These are phyloP conservation scores for Nebria salina DNA, from an alignment of 2,888 invertebrate species.

Conservation along the genomic window DNA sequence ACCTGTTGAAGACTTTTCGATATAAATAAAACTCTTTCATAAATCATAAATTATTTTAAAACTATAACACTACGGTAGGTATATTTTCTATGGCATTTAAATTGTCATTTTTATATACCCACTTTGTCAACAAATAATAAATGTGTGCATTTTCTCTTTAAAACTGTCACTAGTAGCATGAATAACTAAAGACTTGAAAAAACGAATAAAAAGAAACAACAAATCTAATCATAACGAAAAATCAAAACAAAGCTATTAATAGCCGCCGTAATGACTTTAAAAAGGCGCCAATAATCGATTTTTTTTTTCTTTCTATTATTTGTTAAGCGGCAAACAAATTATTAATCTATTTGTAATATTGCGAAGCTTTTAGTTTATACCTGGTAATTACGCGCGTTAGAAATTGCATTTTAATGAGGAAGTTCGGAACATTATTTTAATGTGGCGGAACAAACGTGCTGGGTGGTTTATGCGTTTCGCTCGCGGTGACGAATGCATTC, in stretches of 20 bases:
- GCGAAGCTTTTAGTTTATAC: conserved; percentile 31
- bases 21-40: not conserved
- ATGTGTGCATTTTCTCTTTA: conserved; percentile 37
- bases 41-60: not conserved
- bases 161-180: conserved; percentile 34
- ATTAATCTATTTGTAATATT: conserved; percentile 9
- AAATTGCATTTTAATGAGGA: conserved; percentile 49
- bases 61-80: not conserved
- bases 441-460: conserved; percentile 31
- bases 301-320: not conserved
- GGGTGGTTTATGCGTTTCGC: conserved; percentile 36
- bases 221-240: conserved; percentile 21
- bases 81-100: conserved; percentile 5
- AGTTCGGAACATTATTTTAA: conserved; percentile 40
- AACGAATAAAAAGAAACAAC: conserved; percentile 10
- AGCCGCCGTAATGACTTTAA: conserved; percentile 28
- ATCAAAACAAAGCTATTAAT: conserved; percentile 44
- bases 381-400: conserved; percentile 46
- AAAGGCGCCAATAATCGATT: conserved; percentile 26
- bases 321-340: conserved; percentile 19
- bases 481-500: conserved; percentile 31
- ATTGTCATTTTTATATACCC: not conserved
- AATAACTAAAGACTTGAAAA: conserved; percentile 31
- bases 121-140: conserved; percentile 31
- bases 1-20: too few species aligned